These are phyloP conservation scores for Apodemus speciosus DNA, from an alignment of 2,113 vertebrate genomes.

Conservation along the genomic window DNA sequence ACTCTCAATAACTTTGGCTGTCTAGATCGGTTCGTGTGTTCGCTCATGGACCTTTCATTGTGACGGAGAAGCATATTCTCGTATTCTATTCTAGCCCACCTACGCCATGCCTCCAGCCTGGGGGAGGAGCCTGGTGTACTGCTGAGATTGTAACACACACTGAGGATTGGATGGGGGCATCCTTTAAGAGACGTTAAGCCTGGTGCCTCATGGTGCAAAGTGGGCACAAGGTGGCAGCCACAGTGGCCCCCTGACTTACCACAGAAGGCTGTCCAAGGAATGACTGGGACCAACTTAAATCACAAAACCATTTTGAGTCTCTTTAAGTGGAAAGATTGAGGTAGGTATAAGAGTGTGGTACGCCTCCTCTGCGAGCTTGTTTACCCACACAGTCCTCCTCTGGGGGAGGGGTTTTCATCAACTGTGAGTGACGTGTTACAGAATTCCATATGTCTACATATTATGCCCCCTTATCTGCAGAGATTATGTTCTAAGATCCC, in stretches of 20 bases:
- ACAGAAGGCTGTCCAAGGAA: not conserved
- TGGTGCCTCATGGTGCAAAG: not conserved
- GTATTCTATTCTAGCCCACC: not conserved
- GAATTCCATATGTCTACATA: not conserved
- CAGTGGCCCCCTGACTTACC: not conserved
- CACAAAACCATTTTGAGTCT: not conserved
- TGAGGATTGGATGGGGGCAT: not conserved
- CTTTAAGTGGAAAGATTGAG: constrained; percentile 22
- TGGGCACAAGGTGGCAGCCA: not conserved
- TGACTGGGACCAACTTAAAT: not conserved
- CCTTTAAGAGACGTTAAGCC: not conserved
- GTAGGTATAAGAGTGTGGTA: not conserved
- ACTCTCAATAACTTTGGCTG: not conserved
- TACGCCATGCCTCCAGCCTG: not conserved
- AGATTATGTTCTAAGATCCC: not conserved
- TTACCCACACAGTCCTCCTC: not conserved
- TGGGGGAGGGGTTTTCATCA: not conserved
- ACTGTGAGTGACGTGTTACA: not conserved
- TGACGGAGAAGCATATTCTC: too few species aligned
- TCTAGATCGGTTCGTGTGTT: not conserved
- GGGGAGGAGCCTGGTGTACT: too few species aligned
- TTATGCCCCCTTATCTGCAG: not conserved
- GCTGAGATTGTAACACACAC: not conserved
- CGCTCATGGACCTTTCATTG: not conserved
- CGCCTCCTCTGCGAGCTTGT: not conserved